phyloP scores from a whole-genome alignment of 2,797 vertebrate species.

The Microhierax caerulescens region DNA sequence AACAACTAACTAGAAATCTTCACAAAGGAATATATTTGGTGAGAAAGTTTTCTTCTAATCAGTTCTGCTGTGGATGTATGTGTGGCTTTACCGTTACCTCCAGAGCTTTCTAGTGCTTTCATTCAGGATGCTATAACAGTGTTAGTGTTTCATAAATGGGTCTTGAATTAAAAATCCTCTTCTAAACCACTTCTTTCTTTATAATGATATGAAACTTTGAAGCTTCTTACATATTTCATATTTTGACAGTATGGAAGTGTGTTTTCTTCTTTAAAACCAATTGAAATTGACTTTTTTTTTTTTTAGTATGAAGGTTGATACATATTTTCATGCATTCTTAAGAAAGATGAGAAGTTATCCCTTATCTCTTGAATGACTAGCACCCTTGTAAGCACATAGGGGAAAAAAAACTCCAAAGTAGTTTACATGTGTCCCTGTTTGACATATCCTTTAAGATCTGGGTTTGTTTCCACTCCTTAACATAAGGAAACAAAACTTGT shows the following conservation, averaged over 20 bases:
- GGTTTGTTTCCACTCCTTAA: not conserved
- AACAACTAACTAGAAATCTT: not conserved
- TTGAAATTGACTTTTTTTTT: not conserved
- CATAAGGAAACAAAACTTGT: not conserved
- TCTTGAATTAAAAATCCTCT: not conserved
- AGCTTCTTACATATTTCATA: not conserved
- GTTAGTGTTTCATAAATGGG: not conserved
- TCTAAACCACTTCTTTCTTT: not conserved
- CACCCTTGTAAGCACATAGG: not conserved
- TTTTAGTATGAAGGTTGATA: not conserved
- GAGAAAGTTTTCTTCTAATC: not conserved
- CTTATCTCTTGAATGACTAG: not conserved
- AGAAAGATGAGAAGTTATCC: not conserved
- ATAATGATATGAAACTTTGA: not conserved
- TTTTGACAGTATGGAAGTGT: not conserved
- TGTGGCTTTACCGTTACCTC: not conserved
- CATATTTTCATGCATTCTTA: not conserved
- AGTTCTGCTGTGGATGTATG: not conserved
- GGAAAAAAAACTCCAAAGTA: accelerated
- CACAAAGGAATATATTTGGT: conserved; percentile 16
- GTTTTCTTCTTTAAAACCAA: not conserved
- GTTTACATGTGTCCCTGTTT: not conserved
- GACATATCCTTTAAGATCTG: not conserved
- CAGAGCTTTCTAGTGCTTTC: not conserved
- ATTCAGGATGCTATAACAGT: not conserved